Conservation (phyloP, 2,113 vertebrate genomes). For the Sapayoa aenigma region DNA sequence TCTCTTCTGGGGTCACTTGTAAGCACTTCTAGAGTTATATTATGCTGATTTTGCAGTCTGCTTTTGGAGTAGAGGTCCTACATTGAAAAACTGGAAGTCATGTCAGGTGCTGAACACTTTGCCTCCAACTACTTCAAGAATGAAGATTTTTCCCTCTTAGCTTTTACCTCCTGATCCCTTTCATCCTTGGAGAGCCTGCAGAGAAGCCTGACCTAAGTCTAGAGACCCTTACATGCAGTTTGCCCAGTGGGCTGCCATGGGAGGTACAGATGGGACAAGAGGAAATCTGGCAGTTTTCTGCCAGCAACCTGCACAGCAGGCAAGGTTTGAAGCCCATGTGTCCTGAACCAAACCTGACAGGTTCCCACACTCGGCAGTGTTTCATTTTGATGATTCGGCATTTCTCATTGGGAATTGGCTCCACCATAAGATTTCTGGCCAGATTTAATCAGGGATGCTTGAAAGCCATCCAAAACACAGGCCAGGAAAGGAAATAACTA, state of each 20-base stretch:
- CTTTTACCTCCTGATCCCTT: neutral
- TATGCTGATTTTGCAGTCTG: neutral
- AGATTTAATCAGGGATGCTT: slow-evolving; percentile 54
- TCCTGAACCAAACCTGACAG: neutral
- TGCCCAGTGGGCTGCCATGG: neutral
- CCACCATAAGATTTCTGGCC: neutral
- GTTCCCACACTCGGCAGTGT: neutral
- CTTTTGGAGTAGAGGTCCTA: neutral
- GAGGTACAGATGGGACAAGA: neutral
- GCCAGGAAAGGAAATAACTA: slow-evolving; percentile 40
- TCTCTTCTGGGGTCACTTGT: neutral
- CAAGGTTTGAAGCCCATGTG: neutral
- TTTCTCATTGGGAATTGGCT: slow-evolving; percentile 9
- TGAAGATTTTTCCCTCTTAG: neutral
- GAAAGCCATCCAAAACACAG: slow-evolving; percentile 45
- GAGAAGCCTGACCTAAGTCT: neutral
- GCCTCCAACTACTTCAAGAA: neutral
- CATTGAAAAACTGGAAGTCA: neutral
- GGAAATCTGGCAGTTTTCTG: neutral
- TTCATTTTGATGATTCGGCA: neutral
- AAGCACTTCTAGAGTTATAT: neutral
- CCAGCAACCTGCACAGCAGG: neutral
- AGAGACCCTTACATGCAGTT: fast-evolving
- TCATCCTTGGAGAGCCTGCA: neutral
- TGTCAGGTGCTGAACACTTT: neutral